Evolutionary conservation across 2,113 vertebrate genomes (phyloP).

Genomic region (Thomomys bottae): DNA sequence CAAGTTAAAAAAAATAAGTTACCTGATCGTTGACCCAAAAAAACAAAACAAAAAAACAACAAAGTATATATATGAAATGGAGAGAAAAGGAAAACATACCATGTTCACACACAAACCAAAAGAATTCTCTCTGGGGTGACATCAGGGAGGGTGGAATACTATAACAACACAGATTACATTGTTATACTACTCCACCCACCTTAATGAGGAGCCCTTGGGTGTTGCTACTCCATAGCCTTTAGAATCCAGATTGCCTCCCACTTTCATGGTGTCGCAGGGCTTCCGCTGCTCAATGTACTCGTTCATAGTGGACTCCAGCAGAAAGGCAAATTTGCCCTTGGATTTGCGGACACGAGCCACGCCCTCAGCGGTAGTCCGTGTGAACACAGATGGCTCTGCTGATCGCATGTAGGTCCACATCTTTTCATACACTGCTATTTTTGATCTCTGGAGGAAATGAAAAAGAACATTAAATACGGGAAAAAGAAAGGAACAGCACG

Average conservation of each 20-base stretch:
- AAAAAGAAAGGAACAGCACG: conserved; percentile 74
- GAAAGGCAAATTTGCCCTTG: conserved; percentile 99
- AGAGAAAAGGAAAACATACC: conserved; percentile 88
- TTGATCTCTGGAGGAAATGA: conserved; percentile 94
- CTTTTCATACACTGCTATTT: conserved; percentile 99
- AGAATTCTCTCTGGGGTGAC: conserved; percentile 90
- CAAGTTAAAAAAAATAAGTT: conserved; percentile 81
- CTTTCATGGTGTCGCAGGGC: conserved; percentile 99
- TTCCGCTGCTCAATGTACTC: conserved; percentile 99
- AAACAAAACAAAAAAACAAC: too few relatives aligned
- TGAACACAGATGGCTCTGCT: conserved; percentile 97
- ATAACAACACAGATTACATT: conserved; percentile 98
- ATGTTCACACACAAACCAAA: conserved; percentile 89
- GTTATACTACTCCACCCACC: conserved; percentile 99
- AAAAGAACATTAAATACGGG: conserved; percentile 84
- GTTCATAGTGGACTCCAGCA: conserved; percentile 99
- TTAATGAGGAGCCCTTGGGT: conserved; percentile 99
- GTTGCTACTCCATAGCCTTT: conserved; percentile 99
- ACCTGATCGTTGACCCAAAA: conserved; percentile 86
- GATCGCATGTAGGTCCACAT: conserved; percentile 99
- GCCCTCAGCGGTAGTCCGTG: conserved; percentile 97
- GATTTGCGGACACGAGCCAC: conserved; percentile 98
- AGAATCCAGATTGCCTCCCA: conserved; percentile 99
- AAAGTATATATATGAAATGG: conserved; percentile 84
- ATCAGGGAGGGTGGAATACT: conserved; percentile 99